Evolutionary conservation across 2,888 invertebrate species (phyloP).

Genomic region (Phengaris arion): DNA sequence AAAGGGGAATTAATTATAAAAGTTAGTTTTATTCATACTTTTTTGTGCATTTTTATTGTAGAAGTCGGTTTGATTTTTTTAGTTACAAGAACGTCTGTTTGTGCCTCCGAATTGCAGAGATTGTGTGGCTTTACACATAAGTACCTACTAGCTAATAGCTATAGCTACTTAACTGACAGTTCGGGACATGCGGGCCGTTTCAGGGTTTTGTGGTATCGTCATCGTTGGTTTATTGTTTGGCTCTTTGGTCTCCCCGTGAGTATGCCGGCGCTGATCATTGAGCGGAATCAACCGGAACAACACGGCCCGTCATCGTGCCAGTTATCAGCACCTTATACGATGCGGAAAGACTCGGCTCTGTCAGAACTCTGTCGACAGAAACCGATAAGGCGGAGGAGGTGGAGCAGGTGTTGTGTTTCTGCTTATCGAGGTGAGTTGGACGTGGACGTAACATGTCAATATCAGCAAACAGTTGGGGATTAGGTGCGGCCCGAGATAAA

Average conservation of each 20-base stretch:
- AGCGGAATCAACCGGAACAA: no score
- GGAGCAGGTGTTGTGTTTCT: not conserved
- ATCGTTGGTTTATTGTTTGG: not conserved
- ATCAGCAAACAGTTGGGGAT: not conserved
- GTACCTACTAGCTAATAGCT: no score
- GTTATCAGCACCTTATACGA: no score
- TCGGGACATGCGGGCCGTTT: not conserved
- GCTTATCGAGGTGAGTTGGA: not conserved
- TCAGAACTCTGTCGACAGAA: not conserved
- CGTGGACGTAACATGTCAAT: not conserved
- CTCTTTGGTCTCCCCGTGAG: not conserved
- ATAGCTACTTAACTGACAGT: no score
- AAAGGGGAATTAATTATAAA: no score
- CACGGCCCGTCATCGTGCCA: no score
- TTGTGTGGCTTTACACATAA: no score
- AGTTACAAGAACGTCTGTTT: no score
- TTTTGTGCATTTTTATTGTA: no score
- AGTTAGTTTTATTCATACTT: no score
- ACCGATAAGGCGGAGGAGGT: not conserved
- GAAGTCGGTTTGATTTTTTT: no score
- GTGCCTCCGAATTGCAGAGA: no score
- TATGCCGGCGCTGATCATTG: not conserved
- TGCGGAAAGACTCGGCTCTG: not conserved
- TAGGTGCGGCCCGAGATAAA: not conserved
- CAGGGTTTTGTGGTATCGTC: not conserved